Percentiles rank a stretch among this genome's conserved stretches.
Conservation (phyloP, 2,888 invertebrate species). For the Selenia dentaria region DNA sequence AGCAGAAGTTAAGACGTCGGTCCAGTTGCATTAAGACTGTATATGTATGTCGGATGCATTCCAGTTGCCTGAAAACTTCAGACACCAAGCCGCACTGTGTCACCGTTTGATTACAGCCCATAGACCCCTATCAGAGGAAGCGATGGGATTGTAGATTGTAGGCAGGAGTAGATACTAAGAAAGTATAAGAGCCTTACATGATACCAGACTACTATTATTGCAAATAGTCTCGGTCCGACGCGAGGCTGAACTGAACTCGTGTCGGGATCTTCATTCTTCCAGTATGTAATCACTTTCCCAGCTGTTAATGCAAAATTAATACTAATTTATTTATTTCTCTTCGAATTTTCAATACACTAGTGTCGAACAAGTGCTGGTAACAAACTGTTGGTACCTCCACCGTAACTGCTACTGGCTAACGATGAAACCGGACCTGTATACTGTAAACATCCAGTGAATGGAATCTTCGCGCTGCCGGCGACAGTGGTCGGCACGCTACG, state of each 20-base stretch:
- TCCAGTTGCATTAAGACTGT: too few relatives aligned
- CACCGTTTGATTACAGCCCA: too few relatives aligned
- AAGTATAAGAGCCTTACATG: too few relatives aligned
- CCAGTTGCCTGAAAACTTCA: too few relatives aligned
- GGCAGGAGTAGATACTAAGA: too few relatives aligned
- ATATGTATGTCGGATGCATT: too few relatives aligned
- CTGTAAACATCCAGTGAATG: constrained; percentile 79
- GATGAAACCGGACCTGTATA: constrained; percentile 72
- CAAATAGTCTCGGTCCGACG: neutral
- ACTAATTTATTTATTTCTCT: constrained; percentile 11
- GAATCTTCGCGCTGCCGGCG: constrained; percentile 57
- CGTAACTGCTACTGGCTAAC: constrained; percentile 54
- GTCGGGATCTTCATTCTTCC: neutral
- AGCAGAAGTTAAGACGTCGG: too few relatives aligned
- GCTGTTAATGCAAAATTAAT: constrained; percentile 27
- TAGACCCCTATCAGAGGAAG: too few relatives aligned
- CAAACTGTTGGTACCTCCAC: constrained; percentile 60
- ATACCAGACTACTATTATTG: neutral
- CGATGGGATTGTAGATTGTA: too few relatives aligned
- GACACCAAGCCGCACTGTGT: too few relatives aligned
- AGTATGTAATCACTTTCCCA: constrained; percentile 6
- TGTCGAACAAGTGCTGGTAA: constrained; percentile 64
- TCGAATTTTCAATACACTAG: constrained; percentile 35
- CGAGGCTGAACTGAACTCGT: constrained; percentile 1
- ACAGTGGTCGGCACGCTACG: constrained; percentile 5